These are phyloP conservation scores for Gallinago media DNA, from an alignment of 2,113 vertebrate genomes.

Conservation along the genomic window DNA sequence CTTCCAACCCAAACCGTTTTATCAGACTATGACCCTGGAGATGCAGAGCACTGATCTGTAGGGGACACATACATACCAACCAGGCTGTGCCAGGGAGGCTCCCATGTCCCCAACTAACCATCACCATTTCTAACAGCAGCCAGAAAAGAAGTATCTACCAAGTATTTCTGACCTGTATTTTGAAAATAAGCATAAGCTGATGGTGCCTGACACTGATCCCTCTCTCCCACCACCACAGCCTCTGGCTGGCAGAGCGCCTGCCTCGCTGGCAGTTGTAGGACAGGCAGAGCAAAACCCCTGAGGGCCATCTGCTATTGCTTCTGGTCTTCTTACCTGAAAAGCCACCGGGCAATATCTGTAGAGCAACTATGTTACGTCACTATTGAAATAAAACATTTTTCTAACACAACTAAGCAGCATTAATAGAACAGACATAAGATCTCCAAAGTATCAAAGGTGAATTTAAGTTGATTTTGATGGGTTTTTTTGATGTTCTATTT, in stretches of 20 bases:
- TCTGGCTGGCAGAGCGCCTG: not conserved
- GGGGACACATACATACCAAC: not conserved
- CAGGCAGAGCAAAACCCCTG: not conserved
- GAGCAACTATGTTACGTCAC: accelerated
- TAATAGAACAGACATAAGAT: not conserved
- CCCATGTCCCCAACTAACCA: not conserved
- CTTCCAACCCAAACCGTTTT: not conserved
- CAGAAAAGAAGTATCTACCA: not conserved
- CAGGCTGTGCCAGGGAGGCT: not conserved
- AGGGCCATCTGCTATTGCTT: not conserved
- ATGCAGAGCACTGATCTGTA: not conserved
- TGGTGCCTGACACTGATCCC: not conserved
- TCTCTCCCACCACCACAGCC: too few species aligned
- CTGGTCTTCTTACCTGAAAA: not conserved
- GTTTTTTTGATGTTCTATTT: too few species aligned
- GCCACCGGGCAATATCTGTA: not conserved
- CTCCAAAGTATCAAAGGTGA: not conserved
- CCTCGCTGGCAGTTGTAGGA: too few species aligned
- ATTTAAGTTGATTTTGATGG: not conserved
- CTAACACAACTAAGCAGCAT: not conserved
- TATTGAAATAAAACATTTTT: not conserved
- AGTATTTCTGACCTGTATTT: not conserved
- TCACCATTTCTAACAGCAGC: not conserved
- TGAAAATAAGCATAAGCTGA: not conserved
- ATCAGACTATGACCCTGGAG: too few species aligned